Conservation (phyloP, 2,113 vertebrate genomes). For the Rafetus swinhoei region DNA sequence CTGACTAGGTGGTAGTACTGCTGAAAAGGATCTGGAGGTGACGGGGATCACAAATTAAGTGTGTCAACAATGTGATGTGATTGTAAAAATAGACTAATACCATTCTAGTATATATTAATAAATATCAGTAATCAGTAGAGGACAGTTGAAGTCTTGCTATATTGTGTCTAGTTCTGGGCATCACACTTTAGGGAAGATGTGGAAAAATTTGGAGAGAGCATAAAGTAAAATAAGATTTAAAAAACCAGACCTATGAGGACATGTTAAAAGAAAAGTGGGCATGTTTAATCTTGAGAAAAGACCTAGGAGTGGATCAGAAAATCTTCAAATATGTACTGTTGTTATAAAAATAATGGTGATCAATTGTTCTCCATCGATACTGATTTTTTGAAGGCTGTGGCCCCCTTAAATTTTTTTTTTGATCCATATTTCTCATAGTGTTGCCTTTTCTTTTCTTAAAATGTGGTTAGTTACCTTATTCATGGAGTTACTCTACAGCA, state of each 20-base stretch:
- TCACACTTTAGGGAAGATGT: too few relatives aligned
- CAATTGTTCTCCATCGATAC: not conserved
- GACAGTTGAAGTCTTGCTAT: not conserved
- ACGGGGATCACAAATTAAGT: too few relatives aligned
- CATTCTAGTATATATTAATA: not conserved
- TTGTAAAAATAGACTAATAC: not conserved
- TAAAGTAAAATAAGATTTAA: not conserved
- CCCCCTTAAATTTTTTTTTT: slow-evolving; percentile 46
- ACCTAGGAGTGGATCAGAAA: not conserved
- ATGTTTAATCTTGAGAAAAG: not conserved
- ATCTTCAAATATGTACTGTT: not conserved
- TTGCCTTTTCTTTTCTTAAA: slow-evolving; percentile 67
- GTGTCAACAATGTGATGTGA: too few relatives aligned
- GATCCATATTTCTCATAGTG: slow-evolving; percentile 62
- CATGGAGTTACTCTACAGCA: not conserved
- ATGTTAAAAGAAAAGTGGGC: not conserved
- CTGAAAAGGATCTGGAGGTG: too few relatives aligned
- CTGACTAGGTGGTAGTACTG: too few relatives aligned
- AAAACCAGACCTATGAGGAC: not conserved
- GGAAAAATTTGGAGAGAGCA: not conserved
- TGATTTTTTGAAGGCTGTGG: slow-evolving; percentile 27
- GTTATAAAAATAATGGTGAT: not conserved
- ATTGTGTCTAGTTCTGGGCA: too few relatives aligned
- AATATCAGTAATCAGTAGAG: too few relatives aligned
- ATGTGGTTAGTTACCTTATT: slow-evolving; percentile 61